Conservation (phyloP, 2,797 vertebrate species). For the Eulemur mongoz region DNA sequence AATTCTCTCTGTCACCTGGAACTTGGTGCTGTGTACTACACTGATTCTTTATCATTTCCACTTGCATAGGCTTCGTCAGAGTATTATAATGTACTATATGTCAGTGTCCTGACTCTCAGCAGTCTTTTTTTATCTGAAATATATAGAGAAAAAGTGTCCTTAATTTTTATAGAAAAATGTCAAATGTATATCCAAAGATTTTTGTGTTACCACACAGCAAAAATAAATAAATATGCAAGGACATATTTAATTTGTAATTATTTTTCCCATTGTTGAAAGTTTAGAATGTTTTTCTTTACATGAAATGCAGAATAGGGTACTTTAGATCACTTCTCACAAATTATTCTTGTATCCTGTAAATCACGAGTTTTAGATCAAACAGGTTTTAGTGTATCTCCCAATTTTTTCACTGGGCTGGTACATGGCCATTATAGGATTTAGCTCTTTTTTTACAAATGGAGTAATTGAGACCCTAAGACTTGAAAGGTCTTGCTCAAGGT, state of each 20-base stretch:
- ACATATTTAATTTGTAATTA: not conserved
- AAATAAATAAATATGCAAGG: not conserved
- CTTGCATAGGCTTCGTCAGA: constrained; percentile 38
- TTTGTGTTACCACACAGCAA: constrained; percentile 17
- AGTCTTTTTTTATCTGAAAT: constrained; percentile 60
- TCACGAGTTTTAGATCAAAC: not conserved
- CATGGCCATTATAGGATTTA: not conserved
- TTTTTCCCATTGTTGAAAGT: not conserved
- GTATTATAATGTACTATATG: constrained; percentile 48
- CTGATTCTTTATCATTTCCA: constrained; percentile 46
- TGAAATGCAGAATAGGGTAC: not conserved
- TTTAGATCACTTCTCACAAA: not conserved
- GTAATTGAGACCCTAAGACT: not conserved
- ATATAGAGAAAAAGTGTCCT: not conserved
- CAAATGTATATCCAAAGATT: constrained; percentile 28
- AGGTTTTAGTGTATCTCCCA: not conserved
- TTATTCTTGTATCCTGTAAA: not conserved
- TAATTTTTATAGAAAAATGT: constrained; percentile 59
- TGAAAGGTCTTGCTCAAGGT: not conserved
- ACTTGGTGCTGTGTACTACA: not conserved
- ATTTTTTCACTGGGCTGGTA: not conserved
- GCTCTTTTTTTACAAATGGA: not conserved
- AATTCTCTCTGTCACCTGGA: constrained; percentile 47
- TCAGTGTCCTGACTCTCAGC: constrained; percentile 9
- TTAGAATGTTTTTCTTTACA: not conserved